A percentile compares a stretch with the other conserved stretches of the same genome.
phyloP scores from a whole-genome alignment of 2,888 invertebrate genomes.

The Phyllotreta striolata region DNA sequence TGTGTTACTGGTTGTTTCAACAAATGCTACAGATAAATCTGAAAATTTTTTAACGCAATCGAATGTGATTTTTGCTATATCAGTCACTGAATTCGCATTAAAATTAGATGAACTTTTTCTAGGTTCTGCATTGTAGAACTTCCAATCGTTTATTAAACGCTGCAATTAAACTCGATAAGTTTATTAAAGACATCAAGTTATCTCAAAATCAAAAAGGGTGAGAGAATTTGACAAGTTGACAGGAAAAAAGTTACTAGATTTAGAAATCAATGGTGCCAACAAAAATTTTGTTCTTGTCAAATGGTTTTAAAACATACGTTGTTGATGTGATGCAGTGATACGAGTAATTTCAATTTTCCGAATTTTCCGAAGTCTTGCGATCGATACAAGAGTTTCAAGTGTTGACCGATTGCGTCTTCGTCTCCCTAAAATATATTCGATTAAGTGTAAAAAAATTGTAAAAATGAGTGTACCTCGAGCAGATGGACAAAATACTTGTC shows the following conservation, averaged over 20 bases:
- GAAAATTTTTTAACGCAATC: conserved; percentile 32
- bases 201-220: conserved; percentile 11
- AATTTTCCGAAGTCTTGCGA: conserved; percentile 4
- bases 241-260: too few species aligned
- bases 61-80: conserved; percentile 9
- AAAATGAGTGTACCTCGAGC: conserved; percentile 57
- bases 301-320: conserved; percentile 34
- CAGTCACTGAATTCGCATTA: not conserved
- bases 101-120: not conserved
- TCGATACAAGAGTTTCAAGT: conserved; percentile 36
- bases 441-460: not conserved
- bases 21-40: not conserved
- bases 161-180: conserved; percentile 20
- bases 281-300: not conserved
- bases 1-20: too few species aligned
- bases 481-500: conserved; percentile 65
- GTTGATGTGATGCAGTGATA: conserved; percentile 42
- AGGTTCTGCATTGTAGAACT: conserved; percentile 42
- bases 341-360: conserved; percentile 40
- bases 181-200: conserved; percentile 36
- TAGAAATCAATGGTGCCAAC: too few species aligned
- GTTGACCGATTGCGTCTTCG: conserved; percentile 43
- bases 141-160: conserved; percentile 47
- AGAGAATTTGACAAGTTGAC: too few species aligned
- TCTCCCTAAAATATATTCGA: conserved; percentile 42